Base-by-base conservation (phyloP, 1,140 invertebrate species). In the Gonatopus flavifemur region DNA sequence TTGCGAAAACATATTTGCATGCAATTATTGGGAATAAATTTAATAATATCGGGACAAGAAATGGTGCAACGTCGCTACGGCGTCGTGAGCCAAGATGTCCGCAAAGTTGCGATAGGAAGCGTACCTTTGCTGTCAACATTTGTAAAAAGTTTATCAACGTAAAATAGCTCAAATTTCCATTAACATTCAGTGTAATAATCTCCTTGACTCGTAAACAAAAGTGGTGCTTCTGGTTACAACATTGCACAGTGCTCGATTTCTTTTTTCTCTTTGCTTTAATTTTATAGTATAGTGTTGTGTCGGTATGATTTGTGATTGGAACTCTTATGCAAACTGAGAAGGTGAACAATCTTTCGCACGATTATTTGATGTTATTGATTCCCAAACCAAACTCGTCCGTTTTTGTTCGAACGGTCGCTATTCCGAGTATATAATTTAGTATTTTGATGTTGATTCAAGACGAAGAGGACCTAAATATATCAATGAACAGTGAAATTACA, bases 81-180 rank as follows among this genome's bases (percentile, higher is more conserved):
- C 71, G 71, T 73, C 70, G 59, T 52, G 57, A 72, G 57, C 52
- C 62, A 72, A 72, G 56, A 74, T 74, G 71, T 72, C 71, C 58
- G 71, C 62, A 54, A 49, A 42, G 68, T 64, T 59, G 56, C 52
- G 57, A 59, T 64, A 66, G 57, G 59, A 62, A 67, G 69, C 63
- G 63, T 69, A 67, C 63, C 59, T 53, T 62, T 49, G 57, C 51
- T 69, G 67, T 68, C 65, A 67, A 68, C 57, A 66, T 62, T 62
- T 55, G 22, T 54, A 45, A 55, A 36, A n/a, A 52, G 52, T 40
- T 45, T 42, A 38, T 43, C 55, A 36, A 40, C 13, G 40, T 39
- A 38, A 10, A 35, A 24, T 32, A 30, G 15, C 18, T 35, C 31
- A 39, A 52, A 52, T 52, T 31, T 25, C 12, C 12, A 10, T 19